Conservation (phyloP, 1,140 invertebrate species). For the Drosophila ironensis region DNA sequence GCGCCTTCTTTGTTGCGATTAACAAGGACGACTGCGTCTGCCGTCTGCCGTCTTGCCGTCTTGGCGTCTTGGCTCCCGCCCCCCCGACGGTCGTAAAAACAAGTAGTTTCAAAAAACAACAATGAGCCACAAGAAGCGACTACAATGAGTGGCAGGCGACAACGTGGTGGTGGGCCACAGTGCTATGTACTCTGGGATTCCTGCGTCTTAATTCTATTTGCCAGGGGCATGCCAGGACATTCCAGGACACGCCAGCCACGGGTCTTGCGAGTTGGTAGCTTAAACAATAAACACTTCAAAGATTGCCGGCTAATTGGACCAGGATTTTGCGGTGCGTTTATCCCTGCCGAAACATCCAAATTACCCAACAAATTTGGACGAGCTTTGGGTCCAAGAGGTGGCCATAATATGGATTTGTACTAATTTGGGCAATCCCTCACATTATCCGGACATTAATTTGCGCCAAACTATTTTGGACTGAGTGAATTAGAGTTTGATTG, state of each 20-base stretch:
- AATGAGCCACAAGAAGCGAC: constrained; percentile 12
- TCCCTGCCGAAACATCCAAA: not conserved
- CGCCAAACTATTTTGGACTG: too few relatives aligned
- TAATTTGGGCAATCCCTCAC: too few relatives aligned
- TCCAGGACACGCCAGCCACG: not conserved
- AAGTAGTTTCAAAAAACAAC: too few relatives aligned
- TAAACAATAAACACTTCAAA: constrained; percentile 35
- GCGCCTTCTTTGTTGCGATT: constrained; percentile 47
- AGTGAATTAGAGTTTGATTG: too few relatives aligned
- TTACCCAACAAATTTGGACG: not conserved
- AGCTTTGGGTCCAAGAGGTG: too few relatives aligned
- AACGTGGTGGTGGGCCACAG: constrained; percentile 15
- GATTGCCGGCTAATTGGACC: constrained; percentile 29
- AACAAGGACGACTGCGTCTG: constrained; percentile 26
- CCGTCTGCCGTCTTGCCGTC: not conserved
- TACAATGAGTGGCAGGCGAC: constrained; percentile 11
- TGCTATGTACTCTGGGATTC: constrained; percentile 11
- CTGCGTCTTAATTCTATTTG: constrained; percentile 36
- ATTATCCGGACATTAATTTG: too few relatives aligned
- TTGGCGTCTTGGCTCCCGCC: too few relatives aligned
- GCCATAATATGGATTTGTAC: too few relatives aligned
- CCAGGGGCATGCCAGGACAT: constrained; percentile 8
- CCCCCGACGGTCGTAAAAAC: too few relatives aligned
- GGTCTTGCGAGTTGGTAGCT: constrained; percentile 3
- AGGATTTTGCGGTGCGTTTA: constrained; percentile 18